Base-by-base conservation (phyloP, 2,113 vertebrate genomes). In the Nipponia nippon region DNA sequence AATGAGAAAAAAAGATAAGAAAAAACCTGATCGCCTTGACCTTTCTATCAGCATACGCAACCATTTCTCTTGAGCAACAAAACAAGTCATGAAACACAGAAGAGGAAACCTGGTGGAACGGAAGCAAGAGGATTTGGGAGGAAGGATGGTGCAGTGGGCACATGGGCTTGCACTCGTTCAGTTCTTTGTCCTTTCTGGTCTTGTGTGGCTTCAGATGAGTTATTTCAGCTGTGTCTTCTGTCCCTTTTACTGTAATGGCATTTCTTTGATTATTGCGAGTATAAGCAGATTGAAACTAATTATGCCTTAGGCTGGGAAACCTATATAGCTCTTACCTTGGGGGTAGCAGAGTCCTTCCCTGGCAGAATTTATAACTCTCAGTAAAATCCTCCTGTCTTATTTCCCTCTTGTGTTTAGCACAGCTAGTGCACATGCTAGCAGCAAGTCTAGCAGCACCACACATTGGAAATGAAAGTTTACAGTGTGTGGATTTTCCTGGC, bases 21-120 rank as follows among this genome's bases (percentile, higher is more conserved):
- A 80, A 61, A 69, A 30, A 0, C 1, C 16, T 49, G 0, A 17
- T 53, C 5, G 38, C 5, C 12, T 40, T 61, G 26, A 52, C 16
- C 32, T 81, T 83, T 89, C 6, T 72, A 6, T 67, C 13, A 65
- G 23, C 8, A 81, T 47, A 56, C 27, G 4, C 13, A 65, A 20
- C 18, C 0, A 0, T 82, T 81, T 87, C 10, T 7, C 25, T 9
- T 34, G 30, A 84, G 42, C 44, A 83, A 32, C 6, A 46, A 63
- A 89, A 44, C 11, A 76, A 58, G 10, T n/a, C 8, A 52, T 2
- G 2, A 65, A 91, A 72, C 16, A 20, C 19, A 34, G 56, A 62
- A 59, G 32, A 50, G 6, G 9, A 66, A 71, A 44, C 3, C 32
- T 83, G 18, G 7, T 73, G 36, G 29, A 81, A 84, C 17, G 40